Evolutionary conservation across 2,888 invertebrate species (phyloP), one percentile per base, ranked within the genome.

Genomic region (Tenthredo mesomela): DNA sequence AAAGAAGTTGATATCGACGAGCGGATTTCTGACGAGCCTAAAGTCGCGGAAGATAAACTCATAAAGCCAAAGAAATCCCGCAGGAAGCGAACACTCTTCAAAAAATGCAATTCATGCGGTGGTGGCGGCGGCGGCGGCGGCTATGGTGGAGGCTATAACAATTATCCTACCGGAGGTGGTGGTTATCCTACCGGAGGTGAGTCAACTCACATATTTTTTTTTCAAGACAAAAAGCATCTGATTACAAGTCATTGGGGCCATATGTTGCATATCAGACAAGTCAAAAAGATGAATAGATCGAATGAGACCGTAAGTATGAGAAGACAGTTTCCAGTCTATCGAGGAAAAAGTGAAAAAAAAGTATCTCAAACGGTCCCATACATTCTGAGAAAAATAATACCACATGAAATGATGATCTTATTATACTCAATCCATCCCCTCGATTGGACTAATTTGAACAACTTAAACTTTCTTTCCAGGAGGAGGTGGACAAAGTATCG

Each of bases 1-100:
- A 89, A 88, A 71, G 43, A 91, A 25, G 86, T 93, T 10, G 90
- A 89, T 50, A 88, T 92, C 9, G 88, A 92, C 78, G 92, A 58
- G 88, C 87, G 54, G 84, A 86, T 10, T 84, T 6, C 71, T n/a
- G 73, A 78, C 29, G 78, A 85, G 4, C 40, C 40, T 10, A 43
- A 47, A 25, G 78, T 86, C 33, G 71, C 82, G 61, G 37, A 85
- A 54, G 77, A 83, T 86, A 84, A 84, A 15, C 47, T 54, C 0
- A 18, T 21, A 18, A 65, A 75, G 85, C 40, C 89, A 47, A 89
- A 85, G 80, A 91, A 90, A 85, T 71, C 89, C 0, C 91, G 93
- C 77, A 90, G 88, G 78, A 92, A 88, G 86, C 89, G 93, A 37
- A 87, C 90, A 10, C 82, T 88, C 6, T 92, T 91, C 61, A 43